A percentile compares a stretch with the other conserved stretches of the same genome.
Conservation (phyloP, 2,888 invertebrate species). For the Itoplectis maculator region DNA sequence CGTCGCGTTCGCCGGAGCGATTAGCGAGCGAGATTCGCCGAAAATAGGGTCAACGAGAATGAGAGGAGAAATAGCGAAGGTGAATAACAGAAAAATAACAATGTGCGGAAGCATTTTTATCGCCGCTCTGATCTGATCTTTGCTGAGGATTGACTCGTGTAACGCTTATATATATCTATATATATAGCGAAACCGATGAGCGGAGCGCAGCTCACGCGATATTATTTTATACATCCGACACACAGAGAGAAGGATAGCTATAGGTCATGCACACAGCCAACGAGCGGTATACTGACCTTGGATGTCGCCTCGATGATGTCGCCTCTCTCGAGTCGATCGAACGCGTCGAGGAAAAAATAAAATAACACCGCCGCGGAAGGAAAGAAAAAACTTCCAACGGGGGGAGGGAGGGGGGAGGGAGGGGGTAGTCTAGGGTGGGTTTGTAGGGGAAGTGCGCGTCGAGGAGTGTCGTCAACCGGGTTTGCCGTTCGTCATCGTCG, state of each 20-base stretch:
- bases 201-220: slow-evolving; percentile 52
- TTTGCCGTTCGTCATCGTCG: slow-evolving; percentile 69
- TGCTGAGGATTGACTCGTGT: background rate
- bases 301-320: slow-evolving; percentile 64
- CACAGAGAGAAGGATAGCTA: slow-evolving; percentile 15
- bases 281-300: slow-evolving; percentile 64
- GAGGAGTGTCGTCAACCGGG: slow-evolving; percentile 68
- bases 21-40: background rate
- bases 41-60: background rate
- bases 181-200: slow-evolving; percentile 7
- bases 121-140: background rate
- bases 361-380: background rate
- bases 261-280: slow-evolving; percentile 16
- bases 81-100: too few species aligned
- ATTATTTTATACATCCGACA: slow-evolving; percentile 41
- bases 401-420: background rate
- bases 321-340: slow-evolving; percentile 53
- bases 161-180: background rate
- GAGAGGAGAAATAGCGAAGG: background rate
- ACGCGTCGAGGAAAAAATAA: slow-evolving; percentile 7
- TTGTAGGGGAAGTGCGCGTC: background rate
- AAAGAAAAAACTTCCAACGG: slow-evolving; percentile 2
- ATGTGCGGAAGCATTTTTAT: background rate
- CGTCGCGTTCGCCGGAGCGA: background rate
- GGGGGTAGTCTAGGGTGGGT: too few species aligned